These are phyloP conservation scores for Dendrolimus kikuchii DNA, from an alignment of 1,140 invertebrate species.

Conservation along the genomic window DNA sequence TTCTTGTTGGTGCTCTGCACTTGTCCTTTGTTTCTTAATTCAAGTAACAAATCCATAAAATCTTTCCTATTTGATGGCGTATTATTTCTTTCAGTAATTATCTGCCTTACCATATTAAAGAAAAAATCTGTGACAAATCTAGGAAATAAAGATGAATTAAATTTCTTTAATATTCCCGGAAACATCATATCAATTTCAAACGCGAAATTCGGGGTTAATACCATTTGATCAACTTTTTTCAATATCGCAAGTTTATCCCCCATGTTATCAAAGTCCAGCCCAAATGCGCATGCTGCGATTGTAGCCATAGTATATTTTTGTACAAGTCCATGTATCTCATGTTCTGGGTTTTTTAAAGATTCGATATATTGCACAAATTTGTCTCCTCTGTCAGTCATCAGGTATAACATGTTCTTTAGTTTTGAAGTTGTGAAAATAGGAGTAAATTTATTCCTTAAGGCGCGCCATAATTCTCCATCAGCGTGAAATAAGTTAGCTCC, in stretches of 20 bases:
- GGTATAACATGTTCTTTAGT: constrained; percentile 58
- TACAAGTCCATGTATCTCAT: constrained; percentile 53
- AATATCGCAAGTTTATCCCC: constrained; percentile 10
- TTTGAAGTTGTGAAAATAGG: constrained; percentile 72
- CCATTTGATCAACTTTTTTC: constrained; percentile 16
- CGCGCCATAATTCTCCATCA: constrained; percentile 69
- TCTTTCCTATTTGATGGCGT: constrained; percentile 16
- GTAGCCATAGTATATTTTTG: constrained; percentile 54
- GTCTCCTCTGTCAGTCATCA: constrained; percentile 38
- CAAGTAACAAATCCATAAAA: constrained; percentile 19
- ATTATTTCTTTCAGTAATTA: constrained; percentile 14
- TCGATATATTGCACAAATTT: constrained; percentile 34
- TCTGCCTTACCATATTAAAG: constrained; percentile 7
- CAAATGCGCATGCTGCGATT: constrained; percentile 73
- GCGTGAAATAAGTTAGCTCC: constrained; percentile 53
- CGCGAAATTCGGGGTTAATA: constrained; percentile 7
- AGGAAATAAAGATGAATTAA: constrained; percentile 14
- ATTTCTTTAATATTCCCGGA: constrained; percentile 14
- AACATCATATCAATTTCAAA: constrained; percentile 20
- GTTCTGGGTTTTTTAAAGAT: constrained; percentile 14
- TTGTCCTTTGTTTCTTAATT: constrained; percentile 29
- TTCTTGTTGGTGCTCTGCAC: not conserved
- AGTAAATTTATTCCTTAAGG: constrained; percentile 67
- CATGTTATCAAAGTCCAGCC: constrained; percentile 60
- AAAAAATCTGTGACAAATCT: constrained; percentile 11